Base-by-base conservation (phyloP, 2,797 vertebrate species). In the Chrysolophus pictus region DNA sequence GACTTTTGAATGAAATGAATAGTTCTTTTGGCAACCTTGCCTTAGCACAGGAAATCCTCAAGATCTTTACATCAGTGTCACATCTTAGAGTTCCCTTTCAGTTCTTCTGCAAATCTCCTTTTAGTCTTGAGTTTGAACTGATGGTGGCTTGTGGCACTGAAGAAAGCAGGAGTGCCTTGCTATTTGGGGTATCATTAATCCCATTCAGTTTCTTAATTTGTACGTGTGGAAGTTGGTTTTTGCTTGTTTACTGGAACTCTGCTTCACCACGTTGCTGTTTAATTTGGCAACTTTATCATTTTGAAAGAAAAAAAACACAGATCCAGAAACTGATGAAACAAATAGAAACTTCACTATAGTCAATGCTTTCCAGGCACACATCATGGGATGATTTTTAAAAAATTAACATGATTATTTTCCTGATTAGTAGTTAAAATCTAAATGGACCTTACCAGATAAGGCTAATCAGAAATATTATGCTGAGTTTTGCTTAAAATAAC, bases 261-360 rank as follows among this genome's bases (percentile, higher is more conserved):
- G 26, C 68, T 94, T 95, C 89, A 96, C 93, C 84, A 88, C 81
- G 78, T 60, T 95, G 64, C 72, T 97, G 90, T 97, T 98, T 97
- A 94, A 90, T 72, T 97, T 98, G 97, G 97, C 97, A 93, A 51
- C 17, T 11, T 60, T 88, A 51, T 51, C 63, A 87, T 90, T 96
- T 97, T 96, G 96, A 95, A 96, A 97, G 95, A 97, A 96, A 87
- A 87, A 18, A 96, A 95, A 96, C 13, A 10, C 83, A 71, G 51
- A n/a, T 85, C 60, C 67, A 97, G 96, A 96, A 96, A 95, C 47
- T 88, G 92, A 95, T 93, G 87, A 97, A 97, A 97, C 72, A 90
- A 97, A 96, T 95, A 97, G 85, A 97, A 97, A 83, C 72, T 70
- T 95, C 87, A 93, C 78, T 95, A 81, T 95, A 93, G 78, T 72